Evolutionary conservation across 2,113 vertebrate genomes (phyloP).

Genomic region (Numida meleagris): DNA sequence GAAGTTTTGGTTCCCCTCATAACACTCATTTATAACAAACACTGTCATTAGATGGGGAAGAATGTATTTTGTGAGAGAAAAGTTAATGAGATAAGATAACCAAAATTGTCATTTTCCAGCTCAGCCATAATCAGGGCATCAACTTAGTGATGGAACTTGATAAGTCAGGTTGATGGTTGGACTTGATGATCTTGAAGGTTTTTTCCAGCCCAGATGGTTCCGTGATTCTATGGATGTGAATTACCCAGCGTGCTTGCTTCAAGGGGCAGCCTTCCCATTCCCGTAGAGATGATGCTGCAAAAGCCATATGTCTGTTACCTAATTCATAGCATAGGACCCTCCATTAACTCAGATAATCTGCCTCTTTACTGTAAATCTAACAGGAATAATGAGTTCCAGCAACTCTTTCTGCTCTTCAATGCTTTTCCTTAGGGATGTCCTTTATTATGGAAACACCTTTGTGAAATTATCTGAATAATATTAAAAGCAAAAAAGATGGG

Average conservation of each 20-base stretch:
- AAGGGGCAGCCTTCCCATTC: not conserved
- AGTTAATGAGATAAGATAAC: not conserved
- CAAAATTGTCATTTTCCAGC: not conserved
- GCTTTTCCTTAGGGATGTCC: not conserved
- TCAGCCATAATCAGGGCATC: not conserved
- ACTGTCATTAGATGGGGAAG: not conserved
- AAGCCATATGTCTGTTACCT: not conserved
- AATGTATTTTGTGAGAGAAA: not conserved
- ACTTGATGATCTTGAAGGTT: not conserved
- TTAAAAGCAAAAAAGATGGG: not conserved
- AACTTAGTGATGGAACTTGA: not conserved
- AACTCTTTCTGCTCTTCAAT: not conserved
- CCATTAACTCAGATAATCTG: not conserved
- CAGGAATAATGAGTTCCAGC: not conserved
- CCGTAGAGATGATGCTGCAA: not conserved
- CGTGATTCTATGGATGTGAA: not conserved
- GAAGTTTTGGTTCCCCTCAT: not conserved
- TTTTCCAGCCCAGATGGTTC: not conserved
- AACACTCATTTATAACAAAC: not conserved
- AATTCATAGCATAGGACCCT: not conserved
- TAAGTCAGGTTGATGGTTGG: not conserved
- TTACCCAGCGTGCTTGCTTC: fast-evolving
- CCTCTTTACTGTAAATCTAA: not conserved
- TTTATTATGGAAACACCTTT: not conserved
- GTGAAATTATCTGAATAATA: not conserved